A percentile compares a stretch with the other conserved stretches of the same genome.
Evolutionary conservation across 2,797 vertebrate genomes (phyloP).

Genomic region (Avahi laniger): DNA sequence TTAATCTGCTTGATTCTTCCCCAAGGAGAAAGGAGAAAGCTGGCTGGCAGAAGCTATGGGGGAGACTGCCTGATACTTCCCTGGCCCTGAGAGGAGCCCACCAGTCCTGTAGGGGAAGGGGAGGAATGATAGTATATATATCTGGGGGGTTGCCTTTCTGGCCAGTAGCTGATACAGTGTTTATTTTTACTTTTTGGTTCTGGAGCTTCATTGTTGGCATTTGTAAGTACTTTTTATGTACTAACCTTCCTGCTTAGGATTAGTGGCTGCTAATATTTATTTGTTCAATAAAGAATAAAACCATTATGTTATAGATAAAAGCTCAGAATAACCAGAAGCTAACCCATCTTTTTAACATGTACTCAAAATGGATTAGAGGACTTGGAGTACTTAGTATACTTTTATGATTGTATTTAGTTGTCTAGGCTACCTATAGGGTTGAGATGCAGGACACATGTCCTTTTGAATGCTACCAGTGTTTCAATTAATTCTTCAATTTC

Average conservation of each 20-base stretch:
- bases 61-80: neutral
- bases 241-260: constrained; percentile 9
- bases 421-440: neutral
- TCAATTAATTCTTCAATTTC: constrained; percentile 54
- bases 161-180: neutral
- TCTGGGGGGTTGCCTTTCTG: neutral
- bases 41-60: neutral
- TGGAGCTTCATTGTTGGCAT: constrained; percentile 24
- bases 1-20: constrained; percentile 47
- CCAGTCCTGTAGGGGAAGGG: neutral
- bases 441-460: neutral
- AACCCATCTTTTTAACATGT: constrained; percentile 46
- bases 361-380: constrained; percentile 9
- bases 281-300: constrained; percentile 46
- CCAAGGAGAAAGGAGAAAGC: constrained; percentile 45
- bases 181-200: constrained; percentile 49
- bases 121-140: neutral
- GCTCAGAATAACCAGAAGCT: constrained; percentile 32
- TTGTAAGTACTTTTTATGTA: constrained; percentile 26
- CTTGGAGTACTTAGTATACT: neutral
- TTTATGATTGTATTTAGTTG: constrained; percentile 29
- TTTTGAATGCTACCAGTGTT: neutral
- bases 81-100: neutral
- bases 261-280: constrained; percentile 45
- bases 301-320: constrained; percentile 33